Conservation (phyloP, 2,797 vertebrate genomes). For the Thunnus albacares region DNA sequence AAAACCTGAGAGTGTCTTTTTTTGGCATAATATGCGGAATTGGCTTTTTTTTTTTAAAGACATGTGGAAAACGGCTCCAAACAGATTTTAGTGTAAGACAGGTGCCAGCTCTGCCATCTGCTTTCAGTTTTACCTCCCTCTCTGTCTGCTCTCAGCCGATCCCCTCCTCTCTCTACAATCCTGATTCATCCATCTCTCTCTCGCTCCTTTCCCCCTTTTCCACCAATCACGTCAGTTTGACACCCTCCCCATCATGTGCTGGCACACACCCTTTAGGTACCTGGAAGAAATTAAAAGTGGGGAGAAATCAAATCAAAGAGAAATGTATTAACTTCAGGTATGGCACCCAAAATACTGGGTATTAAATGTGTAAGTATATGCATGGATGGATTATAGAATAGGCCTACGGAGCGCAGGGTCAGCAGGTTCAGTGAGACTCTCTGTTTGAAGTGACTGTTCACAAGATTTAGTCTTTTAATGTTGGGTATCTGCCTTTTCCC, state of each 20-base stretch:
- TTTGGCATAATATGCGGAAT: conserved; percentile 79
- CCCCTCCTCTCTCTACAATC: conserved; percentile 49
- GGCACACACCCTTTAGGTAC: conserved; percentile 59
- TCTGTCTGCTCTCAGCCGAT: conserved; percentile 73
- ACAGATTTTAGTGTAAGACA: conserved; percentile 87
- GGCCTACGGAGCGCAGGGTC: not conserved
- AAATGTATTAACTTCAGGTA: conserved; percentile 48
- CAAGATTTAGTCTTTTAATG: not conserved
- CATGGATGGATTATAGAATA: not conserved
- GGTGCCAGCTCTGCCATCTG: conserved; percentile 90
- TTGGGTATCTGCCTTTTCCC: not conserved
- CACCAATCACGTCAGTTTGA: conserved; percentile 63
- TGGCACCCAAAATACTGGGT: conserved; percentile 39
- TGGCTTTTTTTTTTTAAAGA: conserved; percentile 75
- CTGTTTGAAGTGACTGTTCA: not conserved
- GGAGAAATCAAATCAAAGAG: conserved; percentile 51
- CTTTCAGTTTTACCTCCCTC: conserved; percentile 86
- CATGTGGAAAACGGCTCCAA: conserved; percentile 89
- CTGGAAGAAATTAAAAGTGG: conserved; percentile 65
- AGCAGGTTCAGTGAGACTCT: not conserved
- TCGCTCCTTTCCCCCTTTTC: conserved; percentile 32
- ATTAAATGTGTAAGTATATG: conserved; percentile 1
- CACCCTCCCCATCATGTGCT: conserved; percentile 52
- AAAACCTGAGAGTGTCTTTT: conserved; percentile 83
- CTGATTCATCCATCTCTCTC: conserved; percentile 63